phyloP scores from a whole-genome alignment of 2,797 vertebrate genomes.

The Pachyuromys duprasi region DNA sequence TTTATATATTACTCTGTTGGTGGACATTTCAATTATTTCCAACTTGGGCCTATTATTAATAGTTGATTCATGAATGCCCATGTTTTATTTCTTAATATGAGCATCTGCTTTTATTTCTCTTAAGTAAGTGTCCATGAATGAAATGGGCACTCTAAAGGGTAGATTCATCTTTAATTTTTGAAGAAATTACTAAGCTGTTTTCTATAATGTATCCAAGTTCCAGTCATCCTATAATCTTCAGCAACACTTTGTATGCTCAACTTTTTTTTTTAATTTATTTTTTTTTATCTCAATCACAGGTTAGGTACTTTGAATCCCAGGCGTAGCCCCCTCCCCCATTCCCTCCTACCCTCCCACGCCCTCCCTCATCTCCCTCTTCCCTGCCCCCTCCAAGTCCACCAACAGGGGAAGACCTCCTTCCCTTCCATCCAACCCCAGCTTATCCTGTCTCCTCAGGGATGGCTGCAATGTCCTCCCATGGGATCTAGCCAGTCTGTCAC shows the following conservation, averaged over 20 bases:
- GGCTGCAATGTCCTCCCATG: too few species aligned
- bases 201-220: background rate
- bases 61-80: background rate
- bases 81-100: background rate
- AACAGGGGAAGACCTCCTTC: too few species aligned
- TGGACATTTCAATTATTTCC: background rate
- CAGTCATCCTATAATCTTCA: background rate
- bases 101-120: background rate
- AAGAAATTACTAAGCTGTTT: conserved; percentile 14
- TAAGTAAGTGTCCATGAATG: background rate
- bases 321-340: too few species aligned
- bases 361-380: too few species aligned
- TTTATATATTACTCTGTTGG: background rate
- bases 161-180: background rate
- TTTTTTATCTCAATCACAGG: too few species aligned
- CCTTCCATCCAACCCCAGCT: too few species aligned
- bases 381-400: too few species aligned
- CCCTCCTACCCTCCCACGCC: too few species aligned
- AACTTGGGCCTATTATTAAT: background rate
- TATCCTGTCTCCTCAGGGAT: too few species aligned
- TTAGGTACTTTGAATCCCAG: too few species aligned
- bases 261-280: too few species aligned
- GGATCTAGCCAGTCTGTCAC: too few species aligned
- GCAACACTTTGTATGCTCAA: background rate
- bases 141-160: background rate